A percentile compares a stretch with the other conserved stretches of the same genome.
These are phyloP conservation scores for Coregonus clupeaformis DNA, from an alignment of 2,113 vertebrate species.

Conservation along the genomic window DNA sequence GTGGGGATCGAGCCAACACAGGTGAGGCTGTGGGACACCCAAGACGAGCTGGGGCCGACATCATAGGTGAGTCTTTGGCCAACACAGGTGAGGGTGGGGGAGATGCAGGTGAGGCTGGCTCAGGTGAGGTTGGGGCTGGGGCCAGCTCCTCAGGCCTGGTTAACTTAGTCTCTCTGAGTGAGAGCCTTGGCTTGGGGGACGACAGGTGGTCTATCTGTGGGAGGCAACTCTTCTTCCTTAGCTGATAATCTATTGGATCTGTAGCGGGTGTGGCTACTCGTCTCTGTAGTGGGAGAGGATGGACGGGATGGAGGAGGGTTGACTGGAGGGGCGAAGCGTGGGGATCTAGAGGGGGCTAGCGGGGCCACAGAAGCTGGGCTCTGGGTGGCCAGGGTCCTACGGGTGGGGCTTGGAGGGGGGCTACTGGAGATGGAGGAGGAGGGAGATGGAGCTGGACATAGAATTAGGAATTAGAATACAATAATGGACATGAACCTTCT, in stretches of 20 bases:
- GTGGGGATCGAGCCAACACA: background rate
- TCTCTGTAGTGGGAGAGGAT: background rate
- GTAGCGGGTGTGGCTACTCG: background rate
- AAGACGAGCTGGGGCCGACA: too few relatives aligned
- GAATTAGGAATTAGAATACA: too few relatives aligned
- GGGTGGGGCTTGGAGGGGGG: background rate
- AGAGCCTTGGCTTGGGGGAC: constrained; percentile 47
- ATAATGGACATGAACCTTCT: too few relatives aligned
- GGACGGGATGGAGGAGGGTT: background rate
- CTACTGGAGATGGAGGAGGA: background rate
- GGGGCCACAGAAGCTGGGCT: background rate
- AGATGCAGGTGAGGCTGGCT: too few relatives aligned
- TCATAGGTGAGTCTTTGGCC: too few relatives aligned
- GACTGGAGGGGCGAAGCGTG: background rate
- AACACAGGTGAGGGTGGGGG: too few relatives aligned
- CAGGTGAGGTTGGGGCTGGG: too few relatives aligned
- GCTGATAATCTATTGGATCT: background rate
- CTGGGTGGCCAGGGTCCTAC: background rate
- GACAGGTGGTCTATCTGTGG: constrained; percentile 34
- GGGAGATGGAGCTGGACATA: too few relatives aligned
- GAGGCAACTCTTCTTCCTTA: background rate
- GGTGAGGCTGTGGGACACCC: background rate
- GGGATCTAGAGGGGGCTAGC: background rate
- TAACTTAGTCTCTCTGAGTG: background rate
- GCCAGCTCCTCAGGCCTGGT: background rate